Base-by-base conservation (phyloP, 2,888 invertebrate genomes). In the Campoletis raptor region DNA sequence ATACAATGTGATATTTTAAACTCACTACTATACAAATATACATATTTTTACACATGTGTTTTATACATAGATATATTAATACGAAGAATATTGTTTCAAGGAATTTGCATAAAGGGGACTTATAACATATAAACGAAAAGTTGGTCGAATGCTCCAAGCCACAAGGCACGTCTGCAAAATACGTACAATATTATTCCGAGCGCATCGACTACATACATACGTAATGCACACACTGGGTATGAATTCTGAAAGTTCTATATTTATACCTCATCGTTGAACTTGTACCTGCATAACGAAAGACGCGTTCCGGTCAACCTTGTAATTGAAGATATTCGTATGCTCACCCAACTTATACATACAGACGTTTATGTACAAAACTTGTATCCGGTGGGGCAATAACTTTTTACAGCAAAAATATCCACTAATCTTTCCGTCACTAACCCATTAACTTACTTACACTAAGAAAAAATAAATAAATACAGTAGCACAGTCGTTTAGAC, bases 301-400 rank as follows among this genome's bases (percentile, higher is more conserved):
- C 42, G 42, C 52, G 12, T 69, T 40, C 54, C 45, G 40, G 18
- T 45, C 64, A 72, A 66, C 64, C 72, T 72, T 37, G 72, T 66
- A 54, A 67, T 83, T 78, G 64, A 72, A 82, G 73, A 83, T 42
- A 83, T 83, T 83, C 57, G 72, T 78, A 83, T 83, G 78, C 78
- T 42, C 72, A 66, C 8, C 72, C 61, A 69, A 48, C 15, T 24
- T 61, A 45, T 24, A 18, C 18, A 18, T 30, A 48, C 5, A 45
- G 30, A 21, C 21, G 9, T 37, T 24, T 57, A 57, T 37, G 15
- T 37, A 73, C 21, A 74, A 57, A 74, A 57, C 8, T 42, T 57
- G 30, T 30, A 30, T 3, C 2, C 2, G 30, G 30, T 30, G 30
- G 30, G 30, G 30, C 30, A 30, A 30, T 30, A 30, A 30, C 30